Conservation (phyloP, 92 coral and sea anemone genomes). For the Palythoa grandis region DNA sequence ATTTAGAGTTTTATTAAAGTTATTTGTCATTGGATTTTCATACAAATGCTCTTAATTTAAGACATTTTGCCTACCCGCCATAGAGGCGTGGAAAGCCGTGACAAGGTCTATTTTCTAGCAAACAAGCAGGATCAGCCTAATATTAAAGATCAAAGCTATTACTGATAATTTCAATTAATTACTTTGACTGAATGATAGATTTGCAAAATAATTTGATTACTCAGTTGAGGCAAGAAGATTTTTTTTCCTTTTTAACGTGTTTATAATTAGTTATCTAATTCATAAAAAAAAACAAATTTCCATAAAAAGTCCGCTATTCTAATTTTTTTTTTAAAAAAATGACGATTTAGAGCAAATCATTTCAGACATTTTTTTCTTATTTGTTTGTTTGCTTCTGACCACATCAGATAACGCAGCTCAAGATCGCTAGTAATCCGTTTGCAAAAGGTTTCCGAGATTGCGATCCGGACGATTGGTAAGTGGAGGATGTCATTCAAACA, state of each 20-base stretch:
- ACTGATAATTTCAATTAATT: background rate
- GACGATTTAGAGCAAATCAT: background rate
- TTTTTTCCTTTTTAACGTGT: background rate
- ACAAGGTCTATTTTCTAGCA: background rate
- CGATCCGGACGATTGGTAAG: constrained; percentile 99
- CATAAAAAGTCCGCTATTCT: too few species aligned
- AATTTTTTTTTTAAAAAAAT: too few species aligned
- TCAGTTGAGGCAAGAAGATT: background rate
- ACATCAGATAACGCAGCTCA: constrained; percentile 94
- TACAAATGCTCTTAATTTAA: too few species aligned
- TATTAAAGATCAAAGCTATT: background rate
- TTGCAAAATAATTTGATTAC: background rate
- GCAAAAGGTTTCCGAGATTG: constrained; percentile 99
- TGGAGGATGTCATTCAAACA: background rate
- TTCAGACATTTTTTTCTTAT: background rate
- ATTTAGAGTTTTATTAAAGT: too few species aligned
- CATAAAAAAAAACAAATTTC: too few species aligned
- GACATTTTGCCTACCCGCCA: too few species aligned
- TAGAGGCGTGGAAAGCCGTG: too few species aligned
- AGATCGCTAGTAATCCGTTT: constrained; percentile 98
- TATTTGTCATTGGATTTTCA: too few species aligned
- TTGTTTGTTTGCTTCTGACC: background rate
- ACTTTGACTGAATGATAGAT: background rate
- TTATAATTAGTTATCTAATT: background rate
- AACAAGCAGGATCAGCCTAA: background rate